A percentile compares a stretch with the other conserved stretches of the same genome.
Evolutionary conservation across 35 echinoderm and acorn worm genomes (phyloP).

Genomic region (Apostichopus californicus): DNA sequence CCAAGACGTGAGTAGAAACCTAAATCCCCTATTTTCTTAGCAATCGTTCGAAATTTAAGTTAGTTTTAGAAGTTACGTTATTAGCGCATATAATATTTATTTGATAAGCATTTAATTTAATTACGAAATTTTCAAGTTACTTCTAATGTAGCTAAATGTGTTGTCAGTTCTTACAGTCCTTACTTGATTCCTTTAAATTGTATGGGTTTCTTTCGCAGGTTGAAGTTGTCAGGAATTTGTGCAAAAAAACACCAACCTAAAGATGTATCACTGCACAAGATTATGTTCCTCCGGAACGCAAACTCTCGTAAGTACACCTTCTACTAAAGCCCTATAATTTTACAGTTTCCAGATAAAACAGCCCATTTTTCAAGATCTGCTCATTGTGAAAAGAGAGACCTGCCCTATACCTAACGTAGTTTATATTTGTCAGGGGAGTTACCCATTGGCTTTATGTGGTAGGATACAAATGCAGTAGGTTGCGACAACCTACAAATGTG

Average conservation of each 20-base stretch:
- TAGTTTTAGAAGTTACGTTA: not conserved
- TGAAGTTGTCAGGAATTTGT: slow-evolving; percentile 53
- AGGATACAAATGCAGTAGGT: too few relatives aligned
- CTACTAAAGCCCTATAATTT: not conserved
- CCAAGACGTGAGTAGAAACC: not conserved
- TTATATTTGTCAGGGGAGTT: not conserved
- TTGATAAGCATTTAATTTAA: not conserved
- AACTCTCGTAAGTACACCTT: slow-evolving; percentile 74
- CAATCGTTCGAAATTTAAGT: not conserved
- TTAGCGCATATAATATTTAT: not conserved
- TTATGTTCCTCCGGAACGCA: slow-evolving; percentile 77
- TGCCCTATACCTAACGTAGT: not conserved
- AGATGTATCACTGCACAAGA: slow-evolving; percentile 86
- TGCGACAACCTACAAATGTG: too few relatives aligned
- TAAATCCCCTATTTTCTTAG: not conserved
- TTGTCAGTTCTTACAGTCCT: not conserved
- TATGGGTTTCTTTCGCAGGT: not conserved
- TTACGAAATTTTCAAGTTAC: not conserved
- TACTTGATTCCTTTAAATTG: not conserved
- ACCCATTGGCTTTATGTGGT: not conserved
- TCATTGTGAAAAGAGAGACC: not conserved
- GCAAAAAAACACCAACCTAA: slow-evolving; percentile 51
- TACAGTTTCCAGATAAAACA: not conserved
- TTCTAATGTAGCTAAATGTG: not conserved
- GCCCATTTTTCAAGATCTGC: not conserved